Evolutionary conservation across 2,797 vertebrate genomes (phyloP), one percentile per base, ranked within the genome.

Genomic region (Forpus xanthops): DNA sequence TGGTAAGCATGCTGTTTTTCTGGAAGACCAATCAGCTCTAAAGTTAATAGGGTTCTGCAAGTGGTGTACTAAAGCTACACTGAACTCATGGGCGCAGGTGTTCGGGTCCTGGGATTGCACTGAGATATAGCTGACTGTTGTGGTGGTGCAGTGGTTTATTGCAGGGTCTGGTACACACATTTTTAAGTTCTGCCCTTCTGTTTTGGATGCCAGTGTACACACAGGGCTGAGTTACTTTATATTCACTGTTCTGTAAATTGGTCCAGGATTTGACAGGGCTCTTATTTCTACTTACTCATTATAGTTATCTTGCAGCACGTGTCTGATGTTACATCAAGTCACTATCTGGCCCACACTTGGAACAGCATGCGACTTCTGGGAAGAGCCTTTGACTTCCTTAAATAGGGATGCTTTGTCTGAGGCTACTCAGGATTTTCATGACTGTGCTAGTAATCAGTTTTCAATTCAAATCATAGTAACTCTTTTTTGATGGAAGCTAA

Each of bases 1-100:
- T 97, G 98, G 98, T 98, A 96, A 98, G 98, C 93, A 10, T 6
- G 15, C 27, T 4, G n/a, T 41, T 58, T 31, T 37, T 16, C 33
- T 39, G 41, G 18, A 85, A 56, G 37, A 33, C 49, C 28, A 44
- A 13, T 33, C 30, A 10, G 27, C 8, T 16, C 9, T 17, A 3
- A 8, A 31, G 21, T 31, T 39, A 41, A 5, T 6, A 50, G 27
- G 6, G 12, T 7, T 45, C 53, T 66, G 50, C 44, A 12, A 10
- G 39, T 3, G 20, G 10, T 28, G 4, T 3, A 1, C 14, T 16
- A 14, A 21, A 37, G 27, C 18, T 66, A 4, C 76, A 12, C 30
- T 6, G 60, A 14, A 62, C 16, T 20, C 7, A 2, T 0, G 5
- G 33, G n/a, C 35, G 21, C 37, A 25, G 28, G 49, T 30, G 35